Evolutionary conservation across 2,888 invertebrate species (phyloP), one percentile per base, ranked within the genome.

Genomic region (Belgica antarctica): DNA sequence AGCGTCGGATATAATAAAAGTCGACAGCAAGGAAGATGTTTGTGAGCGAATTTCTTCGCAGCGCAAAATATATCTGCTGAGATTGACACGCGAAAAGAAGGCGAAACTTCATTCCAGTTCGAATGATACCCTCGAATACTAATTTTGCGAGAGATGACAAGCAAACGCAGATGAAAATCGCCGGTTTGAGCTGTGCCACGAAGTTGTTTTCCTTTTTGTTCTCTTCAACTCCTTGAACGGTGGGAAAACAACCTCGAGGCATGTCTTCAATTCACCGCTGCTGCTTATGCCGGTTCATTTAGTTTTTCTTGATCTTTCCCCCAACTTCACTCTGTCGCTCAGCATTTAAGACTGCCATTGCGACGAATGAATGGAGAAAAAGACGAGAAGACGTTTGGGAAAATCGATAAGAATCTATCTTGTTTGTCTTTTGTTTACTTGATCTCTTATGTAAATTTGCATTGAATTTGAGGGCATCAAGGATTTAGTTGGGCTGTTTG

Each of bases 391-490:
- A 59, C 59, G 27, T 59, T 59, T 4, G 62, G 34, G 31, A 62
- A 62, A 62, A 62, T 62, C 62, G 62, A 62, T 62, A 34, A 34
- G 34, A 25, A 62, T n/a, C 31, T 34, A 62, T 62, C 28, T 62
- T 62, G 62, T 62, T 62, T 62, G 62, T 62, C 34, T 62, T 62
- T 62, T 34, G 62, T 59, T 59, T 59, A 59, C 62, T 62, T 62
- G 62, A 62, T 62, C 62, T 62, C 62, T 34, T 34, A 62, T 62
- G 62, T n/a, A 62, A 62, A 62, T 62, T 62, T 34, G 5, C 27
- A 15, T n/a, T 59, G 27, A 15, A n/a, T n/a, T 27, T 59, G 25
- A 15, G 22, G 25, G 8, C 27, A 5, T 59, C 25, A 5, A 52
- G 34, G 34, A 31, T 46, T 46, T 46, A 3, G 7, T 27, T 25